Base-by-base conservation (phyloP, 1,140 invertebrate species). In the Choristoneura fumiferana region DNA sequence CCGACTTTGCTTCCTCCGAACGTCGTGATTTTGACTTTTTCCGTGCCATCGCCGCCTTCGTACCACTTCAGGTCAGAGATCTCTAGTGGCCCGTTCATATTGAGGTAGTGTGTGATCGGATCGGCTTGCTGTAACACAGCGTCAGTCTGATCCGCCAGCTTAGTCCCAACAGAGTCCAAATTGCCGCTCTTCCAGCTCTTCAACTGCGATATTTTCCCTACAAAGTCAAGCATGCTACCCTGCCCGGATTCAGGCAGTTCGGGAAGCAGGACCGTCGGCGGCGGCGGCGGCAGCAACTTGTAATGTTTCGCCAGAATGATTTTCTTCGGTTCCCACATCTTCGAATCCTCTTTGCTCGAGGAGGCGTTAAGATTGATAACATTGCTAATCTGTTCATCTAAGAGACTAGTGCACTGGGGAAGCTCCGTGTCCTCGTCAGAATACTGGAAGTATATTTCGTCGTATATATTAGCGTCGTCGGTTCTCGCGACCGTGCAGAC, bases 361-460 rank as follows among this genome's bases (percentile, higher is more conserved):
- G 86, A 87, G 3, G 85, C 84, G 57, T 89, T 87, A 8, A 90
- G 66, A 57, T 84, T 89, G 40, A 89, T 88, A 29, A 89, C 81
- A 55, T 89, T 88, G 60, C 85, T 88, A 18, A 89, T 87, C 54
- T 89, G 84, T 67, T 90, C 89, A 39, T 89, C 83, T 60, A 89
- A 58, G 55, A 80, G 64, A 61, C 70, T 84, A 65, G 84, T 78
- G 69, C 84, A 84, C 53, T 85, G 85, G 9, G 87, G 87, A 63
- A 90, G 82, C 59, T 89, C 87, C 3, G 86, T 84, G 22, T 90
- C 88, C 52, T 90, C 89, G 59, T 90, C 88, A 1, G 87, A 84
- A 62, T 89, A 90, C 60, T 89, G 87, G 34, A 89, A 79, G 65
- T 87, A 90, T 39, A 90, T 83, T 54, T 90, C 86, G 62, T 90